Evolutionary conservation across 2,888 invertebrate genomes (phyloP).

Genomic region (Conops quadrifasciatus): DNA sequence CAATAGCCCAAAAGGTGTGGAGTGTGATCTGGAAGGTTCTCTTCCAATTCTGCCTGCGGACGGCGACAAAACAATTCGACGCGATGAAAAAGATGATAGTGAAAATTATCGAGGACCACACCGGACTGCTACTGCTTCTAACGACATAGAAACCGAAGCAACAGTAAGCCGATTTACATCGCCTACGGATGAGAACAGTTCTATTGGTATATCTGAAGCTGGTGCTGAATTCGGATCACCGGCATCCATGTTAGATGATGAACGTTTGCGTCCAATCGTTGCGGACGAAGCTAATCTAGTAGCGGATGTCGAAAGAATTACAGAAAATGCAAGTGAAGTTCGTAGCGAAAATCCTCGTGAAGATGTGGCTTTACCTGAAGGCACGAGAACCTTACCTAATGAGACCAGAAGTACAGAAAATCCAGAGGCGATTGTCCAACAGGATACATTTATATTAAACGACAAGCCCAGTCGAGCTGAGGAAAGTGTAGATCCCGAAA

Average conservation of each 20-base stretch:
- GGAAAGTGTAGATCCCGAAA: background rate
- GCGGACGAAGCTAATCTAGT: conserved; percentile 20
- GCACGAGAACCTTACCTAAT: background rate
- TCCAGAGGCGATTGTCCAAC: too few species aligned
- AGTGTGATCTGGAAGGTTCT: background rate
- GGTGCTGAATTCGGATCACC: conserved; percentile 54
- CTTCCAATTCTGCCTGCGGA: background rate
- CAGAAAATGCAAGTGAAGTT: background rate
- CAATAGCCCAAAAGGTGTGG: background rate
- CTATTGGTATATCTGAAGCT: conserved; percentile 49
- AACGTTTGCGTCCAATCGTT: conserved; percentile 43
- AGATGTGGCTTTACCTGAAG: background rate
- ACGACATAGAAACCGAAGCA: conserved; percentile 32
- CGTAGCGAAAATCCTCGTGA: too few species aligned
- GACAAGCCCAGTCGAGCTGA: background rate
- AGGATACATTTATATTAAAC: background rate
- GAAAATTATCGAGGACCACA: background rate
- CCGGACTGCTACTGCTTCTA: background rate
- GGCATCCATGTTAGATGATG: conserved; percentile 52
- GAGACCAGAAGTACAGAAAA: background rate
- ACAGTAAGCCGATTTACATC: conserved; percentile 37
- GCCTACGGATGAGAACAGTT: conserved; percentile 51
- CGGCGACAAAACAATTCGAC: background rate
- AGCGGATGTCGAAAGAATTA: conserved; percentile 19
- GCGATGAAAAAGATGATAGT: background rate